Evolutionary conservation across 35 echinoderm and acorn worm genomes (phyloP).

Genomic region (Ophiothrix spiculata): DNA sequence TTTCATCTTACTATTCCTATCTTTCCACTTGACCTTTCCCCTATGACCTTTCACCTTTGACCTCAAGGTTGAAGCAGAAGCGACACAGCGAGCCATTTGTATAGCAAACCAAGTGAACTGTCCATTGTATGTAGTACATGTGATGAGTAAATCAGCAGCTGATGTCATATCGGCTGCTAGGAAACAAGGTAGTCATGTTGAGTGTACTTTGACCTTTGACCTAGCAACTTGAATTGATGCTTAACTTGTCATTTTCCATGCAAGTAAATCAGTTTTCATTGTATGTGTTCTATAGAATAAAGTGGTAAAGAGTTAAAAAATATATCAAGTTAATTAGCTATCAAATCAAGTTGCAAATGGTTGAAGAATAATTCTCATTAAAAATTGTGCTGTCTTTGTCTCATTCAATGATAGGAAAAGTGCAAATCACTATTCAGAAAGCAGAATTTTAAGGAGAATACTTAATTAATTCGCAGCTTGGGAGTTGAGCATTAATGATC

Average conservation of each 20-base stretch:
- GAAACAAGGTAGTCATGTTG: constrained; percentile 59
- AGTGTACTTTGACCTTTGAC: neutral
- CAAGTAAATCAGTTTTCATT: no score
- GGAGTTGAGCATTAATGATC: no score
- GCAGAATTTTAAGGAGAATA: no score
- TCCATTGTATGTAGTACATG: constrained; percentile 93
- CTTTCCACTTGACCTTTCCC: neutral
- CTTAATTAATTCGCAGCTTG: no score
- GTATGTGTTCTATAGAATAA: no score
- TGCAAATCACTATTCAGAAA: no score
- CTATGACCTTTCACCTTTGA: neutral
- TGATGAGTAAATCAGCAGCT: constrained; percentile 85
- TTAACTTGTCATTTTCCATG: neutral
- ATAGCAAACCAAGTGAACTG: constrained; percentile 92
- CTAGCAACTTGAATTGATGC: neutral
- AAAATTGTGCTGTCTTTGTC: no score
- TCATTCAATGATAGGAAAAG: no score
- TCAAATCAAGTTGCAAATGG: no score
- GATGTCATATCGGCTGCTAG: constrained; percentile 72
- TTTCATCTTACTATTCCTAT: neutral
- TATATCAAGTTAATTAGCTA: no score
- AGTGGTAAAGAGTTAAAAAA: no score
- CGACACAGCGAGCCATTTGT: constrained; percentile 78
- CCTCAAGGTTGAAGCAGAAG: constrained; percentile 84
- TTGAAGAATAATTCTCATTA: no score